These are phyloP conservation scores for Synanthedon tipuliformis DNA, from an alignment of 2,888 invertebrate genomes.

Conservation along the genomic window DNA sequence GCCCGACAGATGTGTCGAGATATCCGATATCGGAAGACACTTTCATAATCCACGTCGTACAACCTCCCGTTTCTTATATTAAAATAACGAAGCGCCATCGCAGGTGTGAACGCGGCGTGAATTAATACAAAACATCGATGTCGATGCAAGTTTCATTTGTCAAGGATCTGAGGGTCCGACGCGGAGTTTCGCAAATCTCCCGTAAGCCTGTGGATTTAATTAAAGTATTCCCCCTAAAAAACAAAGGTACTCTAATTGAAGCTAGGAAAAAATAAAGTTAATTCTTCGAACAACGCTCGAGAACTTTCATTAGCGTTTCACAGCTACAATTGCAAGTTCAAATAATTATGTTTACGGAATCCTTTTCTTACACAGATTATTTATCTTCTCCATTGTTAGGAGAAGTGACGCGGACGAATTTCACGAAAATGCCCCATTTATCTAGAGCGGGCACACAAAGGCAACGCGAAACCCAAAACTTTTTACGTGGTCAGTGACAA, in stretches of 20 bases:
- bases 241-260: constrained; percentile 50
- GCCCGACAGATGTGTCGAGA: constrained; percentile 66
- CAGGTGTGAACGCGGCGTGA: constrained; percentile 49
- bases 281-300: constrained; percentile 42
- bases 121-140: constrained; percentile 36
- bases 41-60: constrained; percentile 64
- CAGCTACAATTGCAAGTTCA: constrained; percentile 64
- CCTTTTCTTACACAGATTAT: constrained; percentile 68
- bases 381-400: constrained; percentile 65
- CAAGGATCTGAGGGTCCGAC: constrained; percentile 13
- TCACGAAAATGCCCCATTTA: constrained; percentile 66
- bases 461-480: constrained; percentile 64
- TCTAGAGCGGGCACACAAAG: constrained; percentile 60
- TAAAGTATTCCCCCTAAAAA: constrained; percentile 49
- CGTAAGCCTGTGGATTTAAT: constrained; percentile 49
- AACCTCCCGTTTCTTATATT: constrained; percentile 61
- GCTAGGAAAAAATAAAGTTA: constrained; percentile 36
- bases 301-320: constrained; percentile 61
- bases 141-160: constrained; percentile 19
- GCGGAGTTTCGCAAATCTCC: constrained; percentile 19
- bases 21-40: constrained; percentile 68
- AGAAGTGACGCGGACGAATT: constrained; percentile 67
- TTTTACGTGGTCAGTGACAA: constrained; percentile 68
- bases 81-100: constrained; percentile 46
- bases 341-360: constrained; percentile 69